Base-by-base conservation (phyloP, 2,888 invertebrate species). In the Pomacea canaliculata region DNA sequence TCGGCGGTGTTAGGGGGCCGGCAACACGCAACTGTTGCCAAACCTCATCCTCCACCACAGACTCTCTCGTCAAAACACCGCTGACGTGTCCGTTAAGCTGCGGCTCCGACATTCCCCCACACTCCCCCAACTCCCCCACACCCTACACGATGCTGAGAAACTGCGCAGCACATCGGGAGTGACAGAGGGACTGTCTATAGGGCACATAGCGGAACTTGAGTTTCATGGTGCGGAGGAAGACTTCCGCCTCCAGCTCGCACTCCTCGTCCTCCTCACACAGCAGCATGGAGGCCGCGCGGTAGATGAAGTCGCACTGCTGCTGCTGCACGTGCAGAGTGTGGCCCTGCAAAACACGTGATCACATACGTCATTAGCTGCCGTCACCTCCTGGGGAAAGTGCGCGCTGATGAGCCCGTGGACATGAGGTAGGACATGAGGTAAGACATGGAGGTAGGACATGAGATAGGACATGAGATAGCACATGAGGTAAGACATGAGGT, bases 281-380 rank as follows among this genome's bases (percentile, higher is more conserved):
- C 48, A 82, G 80, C 18, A 83, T 79, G 18, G 84, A 83, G 19
- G 85, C 85, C 7, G 82, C 82, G 19, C 83, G 78, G 80, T 85
- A 87, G 3, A 85, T 84, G n/a, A 79, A 76, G 74, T 87, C 85
- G 78, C 87, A 87, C 68, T 82, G 78, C 16, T 71, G 71, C 51
- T 80, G 76, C 13, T 82, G 71, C n/a, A 86, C 78, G 4, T 79
- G 81, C 46, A 85, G 78, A 0, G 81, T 82, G 19, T 73, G 73
- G 46, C 87, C 87, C 87, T 87, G 81, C 1, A 82, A 59, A 23
- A 63, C 63, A 63, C 37, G 37, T 37, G 37, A 37, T 37, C 37
- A 37, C 37, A 37, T 37, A 5, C 5, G 37, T 37, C 4, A 37
- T 37, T 37, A 37, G 37, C 37, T 5, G 37, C 37, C 4, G 37